Base-by-base conservation (phyloP, 2,888 invertebrate species). In the Tachina lurida region DNA sequence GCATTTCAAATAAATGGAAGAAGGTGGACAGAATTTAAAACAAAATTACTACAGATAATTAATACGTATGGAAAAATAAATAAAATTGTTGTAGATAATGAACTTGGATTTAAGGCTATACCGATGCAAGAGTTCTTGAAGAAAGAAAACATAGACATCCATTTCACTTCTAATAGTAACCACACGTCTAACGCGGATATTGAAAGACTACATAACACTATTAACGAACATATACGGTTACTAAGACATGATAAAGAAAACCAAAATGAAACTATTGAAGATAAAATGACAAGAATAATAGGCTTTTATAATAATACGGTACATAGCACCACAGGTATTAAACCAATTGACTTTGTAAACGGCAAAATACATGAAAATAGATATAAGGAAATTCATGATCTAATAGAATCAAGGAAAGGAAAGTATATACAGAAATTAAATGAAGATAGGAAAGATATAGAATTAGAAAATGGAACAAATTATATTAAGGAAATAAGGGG, bases 291-390 rank as follows among this genome's bases (percentile, higher is more conserved):
- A 4, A 83, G 77, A 49, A 87, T 85, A 43, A 81, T 84, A 76
- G 63, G 62, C 19, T 87, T 84, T 41, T 87, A 87, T 15, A 88
- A 88, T 31, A 87, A 86, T 31, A 85, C 85, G 13, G 87, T 86
- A 4, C 85, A 88, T 43, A 77, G 63, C 10, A 88, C 84, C 8
- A 87, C 87, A 12, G 79, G 84, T 22, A 22, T 31, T 47, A 84
- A 86, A 73, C 87, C 86, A 10, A 87, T 87, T 10, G 88, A 88
- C n/a, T 88, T 88, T 70, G 7, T 82, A 8, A 84, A 82, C 15
- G 86, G 87, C 15, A 84, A 79, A 68, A 85, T 87, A 15, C 49
- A 78, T 12, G 67, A 80, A 73, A 41, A n/a, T n/a, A 84, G 75
- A 74, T 88, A 85, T 31, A 22, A 73, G 47, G 62, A 74, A 62